These are phyloP conservation scores for Operophtera brumata DNA, from an alignment of 2,888 invertebrate species.

Conservation along the genomic window DNA sequence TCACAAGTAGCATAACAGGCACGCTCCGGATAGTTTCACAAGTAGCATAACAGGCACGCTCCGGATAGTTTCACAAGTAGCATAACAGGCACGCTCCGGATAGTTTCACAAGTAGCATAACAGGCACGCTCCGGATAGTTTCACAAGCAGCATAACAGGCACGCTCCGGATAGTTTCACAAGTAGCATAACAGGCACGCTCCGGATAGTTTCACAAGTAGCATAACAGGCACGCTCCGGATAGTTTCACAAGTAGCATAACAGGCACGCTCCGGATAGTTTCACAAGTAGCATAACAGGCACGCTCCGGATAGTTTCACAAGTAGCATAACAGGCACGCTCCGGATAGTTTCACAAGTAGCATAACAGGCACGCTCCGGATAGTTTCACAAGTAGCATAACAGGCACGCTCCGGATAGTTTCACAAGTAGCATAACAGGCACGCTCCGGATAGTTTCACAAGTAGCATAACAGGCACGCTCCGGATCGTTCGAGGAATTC, in stretches of 20 bases:
- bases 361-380: conserved; percentile 36
- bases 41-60: conserved; percentile 32
- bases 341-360: conserved; percentile 39
- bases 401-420: conserved; percentile 39
- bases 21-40: conserved; percentile 43
- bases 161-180: conserved; percentile 43
- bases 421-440: conserved; percentile 29
- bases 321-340: conserved; percentile 32
- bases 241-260: conserved; percentile 34
- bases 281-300: conserved; percentile 29
- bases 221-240: conserved; percentile 36
- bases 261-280: conserved; percentile 39
- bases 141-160: conserved; percentile 28
- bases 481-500: conserved; percentile 38
- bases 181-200: conserved; percentile 32
- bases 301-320: conserved; percentile 43
- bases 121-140: conserved; percentile 39
- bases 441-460: conserved; percentile 43
- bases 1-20: conserved; percentile 29
- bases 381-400: conserved; percentile 34
- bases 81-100: conserved; percentile 36
- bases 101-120: conserved; percentile 34
- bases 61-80: conserved; percentile 39
- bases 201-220: conserved; percentile 39
- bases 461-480: conserved; percentile 32